phyloP scores from a whole-genome alignment of 2,113 vertebrate species.

The Isichthys henryi region DNA sequence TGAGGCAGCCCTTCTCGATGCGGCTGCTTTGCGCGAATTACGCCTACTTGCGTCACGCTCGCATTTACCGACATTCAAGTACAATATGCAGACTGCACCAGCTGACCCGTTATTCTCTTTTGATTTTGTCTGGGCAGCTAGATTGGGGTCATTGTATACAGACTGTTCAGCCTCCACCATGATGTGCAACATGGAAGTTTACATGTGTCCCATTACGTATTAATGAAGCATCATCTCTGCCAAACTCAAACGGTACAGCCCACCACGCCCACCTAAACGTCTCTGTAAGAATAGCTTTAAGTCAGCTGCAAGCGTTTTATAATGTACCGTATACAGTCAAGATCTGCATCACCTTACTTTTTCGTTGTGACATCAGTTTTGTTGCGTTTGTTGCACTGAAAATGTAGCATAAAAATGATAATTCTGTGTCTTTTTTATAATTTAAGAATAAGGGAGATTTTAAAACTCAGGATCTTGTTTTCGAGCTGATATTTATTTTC shows the following conservation, averaged over 20 bases:
- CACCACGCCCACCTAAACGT: background rate
- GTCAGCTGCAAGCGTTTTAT: background rate
- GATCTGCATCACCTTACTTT: background rate
- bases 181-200: background rate
- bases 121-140: background rate
- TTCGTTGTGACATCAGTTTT: background rate
- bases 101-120: background rate
- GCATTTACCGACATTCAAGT: background rate
- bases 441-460: background rate
- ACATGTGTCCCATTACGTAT: background rate
- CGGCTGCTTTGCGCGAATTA: background rate
- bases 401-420: background rate
- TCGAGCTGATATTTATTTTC: background rate
- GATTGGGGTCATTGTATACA: background rate
- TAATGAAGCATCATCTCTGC: background rate
- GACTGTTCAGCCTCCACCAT: background rate
- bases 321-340: background rate
- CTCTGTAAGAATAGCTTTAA: background rate
- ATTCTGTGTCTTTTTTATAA: background rate
- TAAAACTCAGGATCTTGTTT: background rate
- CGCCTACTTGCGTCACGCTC: too few relatives aligned
- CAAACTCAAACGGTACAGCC: background rate
- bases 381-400: background rate
- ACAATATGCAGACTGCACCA: background rate
- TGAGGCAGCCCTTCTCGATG: slow-evolving; percentile 9